These are phyloP conservation scores for Ormyrus pomaceus DNA, from an alignment of 2,888 invertebrate genomes.

Conservation along the genomic window DNA sequence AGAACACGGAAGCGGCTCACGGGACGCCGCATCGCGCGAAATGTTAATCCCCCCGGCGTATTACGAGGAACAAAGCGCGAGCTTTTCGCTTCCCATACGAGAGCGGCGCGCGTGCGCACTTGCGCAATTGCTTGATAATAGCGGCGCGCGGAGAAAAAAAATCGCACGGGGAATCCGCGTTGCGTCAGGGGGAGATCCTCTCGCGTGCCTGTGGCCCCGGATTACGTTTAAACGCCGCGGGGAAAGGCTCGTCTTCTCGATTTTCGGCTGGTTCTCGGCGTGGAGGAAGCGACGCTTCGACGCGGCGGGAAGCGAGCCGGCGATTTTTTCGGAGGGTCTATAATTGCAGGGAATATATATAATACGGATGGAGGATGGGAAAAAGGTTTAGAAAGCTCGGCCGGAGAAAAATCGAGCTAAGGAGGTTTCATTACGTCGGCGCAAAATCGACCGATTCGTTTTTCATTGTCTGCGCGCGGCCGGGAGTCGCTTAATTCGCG, in stretches of 20 bases:
- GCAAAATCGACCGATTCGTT: no score
- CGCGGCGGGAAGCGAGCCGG: slow-evolving; percentile 33
- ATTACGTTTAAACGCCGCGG: no score
- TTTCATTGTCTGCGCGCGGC: no score
- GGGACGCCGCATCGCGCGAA: background rate
- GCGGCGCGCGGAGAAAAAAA: slow-evolving; percentile 26
- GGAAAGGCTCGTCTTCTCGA: no score
- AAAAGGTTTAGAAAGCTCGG: no score
- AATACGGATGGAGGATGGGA: no score
- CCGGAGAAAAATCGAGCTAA: no score
- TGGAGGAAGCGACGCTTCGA: slow-evolving; percentile 8
- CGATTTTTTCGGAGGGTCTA: slow-evolving; percentile 26
- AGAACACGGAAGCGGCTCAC: background rate
- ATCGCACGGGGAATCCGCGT: slow-evolving; percentile 8
- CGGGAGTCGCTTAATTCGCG: no score
- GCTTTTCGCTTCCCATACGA: slow-evolving; percentile 29
- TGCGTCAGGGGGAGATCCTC: slow-evolving; percentile 23
- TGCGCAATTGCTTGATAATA: slow-evolving; percentile 23
- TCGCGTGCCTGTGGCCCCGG: no score
- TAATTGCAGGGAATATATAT: no score
- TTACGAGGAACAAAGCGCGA: slow-evolving; percentile 9
- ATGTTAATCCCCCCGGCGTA: slow-evolving; percentile 21
- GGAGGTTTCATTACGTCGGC: no score
- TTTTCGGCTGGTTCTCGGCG: background rate
- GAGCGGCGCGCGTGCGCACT: background rate